A percentile compares a stretch with the other conserved stretches of the same genome.
Evolutionary conservation across 2,888 invertebrate genomes (phyloP).

Genomic region (Argyresthia goedartella): DNA sequence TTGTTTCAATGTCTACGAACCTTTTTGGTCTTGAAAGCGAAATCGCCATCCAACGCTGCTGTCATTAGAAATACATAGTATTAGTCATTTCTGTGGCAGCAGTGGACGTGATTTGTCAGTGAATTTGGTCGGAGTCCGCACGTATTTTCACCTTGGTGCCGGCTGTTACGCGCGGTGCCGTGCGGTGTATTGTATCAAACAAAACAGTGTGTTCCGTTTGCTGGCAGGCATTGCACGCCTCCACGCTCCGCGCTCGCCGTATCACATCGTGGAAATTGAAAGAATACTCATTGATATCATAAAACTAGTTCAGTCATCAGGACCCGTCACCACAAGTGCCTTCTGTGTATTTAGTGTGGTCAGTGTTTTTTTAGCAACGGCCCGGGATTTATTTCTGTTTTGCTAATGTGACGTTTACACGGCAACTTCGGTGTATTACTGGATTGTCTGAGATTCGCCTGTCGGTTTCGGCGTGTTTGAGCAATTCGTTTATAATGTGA

Average conservation of each 20-base stretch:
- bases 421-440: constrained; percentile 21
- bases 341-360: constrained; percentile 15
- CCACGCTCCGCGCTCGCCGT: constrained; percentile 16
- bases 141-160: no score
- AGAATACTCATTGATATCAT: not conserved
- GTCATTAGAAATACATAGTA: no score
- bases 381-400: constrained; percentile 21
- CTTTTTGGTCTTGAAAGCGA: no score
- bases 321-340: constrained; percentile 19
- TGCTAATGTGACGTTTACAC: constrained; percentile 18
- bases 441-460: constrained; percentile 30
- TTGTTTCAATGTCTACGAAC: no score
- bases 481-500: constrained; percentile 30
- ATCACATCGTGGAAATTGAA: not conserved
- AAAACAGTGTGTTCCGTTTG: constrained; percentile 57
- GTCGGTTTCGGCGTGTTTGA: constrained; percentile 6
- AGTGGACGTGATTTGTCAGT: no score
- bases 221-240: constrained; percentile 36
- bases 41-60: no score
- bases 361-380: not conserved
- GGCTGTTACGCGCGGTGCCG: no score
- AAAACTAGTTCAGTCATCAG: not conserved
- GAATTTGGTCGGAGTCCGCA: no score
- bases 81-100: no score
- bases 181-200: constrained; percentile 31